A percentile compares a stretch with the other conserved stretches of the same genome.
These are phyloP conservation scores for Actias luna DNA, from an alignment of 2,888 invertebrate species.

Conservation along the genomic window DNA sequence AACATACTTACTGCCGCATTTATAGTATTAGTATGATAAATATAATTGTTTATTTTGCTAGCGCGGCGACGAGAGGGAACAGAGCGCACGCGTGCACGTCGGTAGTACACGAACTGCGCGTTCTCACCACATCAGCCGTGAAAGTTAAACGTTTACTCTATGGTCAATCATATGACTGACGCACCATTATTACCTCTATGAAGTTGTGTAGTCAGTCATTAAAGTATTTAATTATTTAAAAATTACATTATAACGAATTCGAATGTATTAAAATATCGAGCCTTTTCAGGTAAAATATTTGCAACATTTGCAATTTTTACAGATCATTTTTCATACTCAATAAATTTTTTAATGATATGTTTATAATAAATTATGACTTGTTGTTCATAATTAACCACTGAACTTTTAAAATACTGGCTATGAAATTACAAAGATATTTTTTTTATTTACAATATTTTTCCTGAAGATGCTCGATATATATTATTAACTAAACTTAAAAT, in stretches of 20 bases:
- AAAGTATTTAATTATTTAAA: neutral
- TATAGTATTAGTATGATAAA: neutral
- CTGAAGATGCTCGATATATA: no score
- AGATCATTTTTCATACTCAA: no score
- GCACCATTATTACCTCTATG: neutral
- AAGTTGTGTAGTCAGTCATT: neutral
- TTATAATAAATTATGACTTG: no score
- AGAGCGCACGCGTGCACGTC: constrained; percentile 32
- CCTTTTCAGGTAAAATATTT: no score
- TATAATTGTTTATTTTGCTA: constrained; percentile 26
- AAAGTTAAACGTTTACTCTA: constrained; percentile 23
- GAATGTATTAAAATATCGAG: neutral
- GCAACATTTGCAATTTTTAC: no score
- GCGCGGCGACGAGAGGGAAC: constrained; percentile 41
- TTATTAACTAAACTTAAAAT: no score
- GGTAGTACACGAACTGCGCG: constrained; percentile 39
- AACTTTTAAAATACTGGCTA: no score
- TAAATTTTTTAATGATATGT: no score
- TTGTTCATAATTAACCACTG: no score
- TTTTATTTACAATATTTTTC: no score
- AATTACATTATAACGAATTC: neutral
- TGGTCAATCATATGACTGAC: neutral
- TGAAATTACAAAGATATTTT: no score
- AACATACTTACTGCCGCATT: no score
- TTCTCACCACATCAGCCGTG: constrained; percentile 15